A percentile compares a stretch with the other conserved stretches of the same genome.
These are phyloP conservation scores for Xenentodon cancila DNA, from an alignment of 2,797 vertebrate genomes.

Conservation along the genomic window DNA sequence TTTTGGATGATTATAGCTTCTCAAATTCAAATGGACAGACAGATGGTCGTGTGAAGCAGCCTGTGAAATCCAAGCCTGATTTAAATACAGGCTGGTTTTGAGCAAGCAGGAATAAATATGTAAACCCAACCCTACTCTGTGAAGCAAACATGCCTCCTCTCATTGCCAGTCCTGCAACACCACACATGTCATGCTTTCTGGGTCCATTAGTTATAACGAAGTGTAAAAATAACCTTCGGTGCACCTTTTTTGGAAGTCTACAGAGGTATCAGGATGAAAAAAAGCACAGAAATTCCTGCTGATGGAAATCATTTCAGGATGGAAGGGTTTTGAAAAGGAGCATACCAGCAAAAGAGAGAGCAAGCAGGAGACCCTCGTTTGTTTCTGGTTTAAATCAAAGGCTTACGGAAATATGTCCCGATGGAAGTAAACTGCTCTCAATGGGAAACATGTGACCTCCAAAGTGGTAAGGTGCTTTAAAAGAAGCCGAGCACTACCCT, in stretches of 20 bases:
- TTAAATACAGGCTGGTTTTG: conserved; percentile 56
- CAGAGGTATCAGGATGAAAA: conserved; percentile 15
- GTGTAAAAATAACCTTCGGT: conserved; percentile 77
- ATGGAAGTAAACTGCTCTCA: conserved; percentile 80
- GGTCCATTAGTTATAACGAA: conserved; percentile 74
- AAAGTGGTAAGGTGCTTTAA: conserved; percentile 65
- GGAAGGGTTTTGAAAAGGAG: conserved; percentile 50
- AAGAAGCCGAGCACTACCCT: conserved; percentile 42
- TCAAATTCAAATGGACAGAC: conserved; percentile 68
- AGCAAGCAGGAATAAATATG: conserved; percentile 65
- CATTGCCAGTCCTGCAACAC: conserved; percentile 51
- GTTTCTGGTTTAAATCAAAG: conserved; percentile 83
- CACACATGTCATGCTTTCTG: conserved; percentile 70
- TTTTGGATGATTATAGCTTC: conserved; percentile 60
- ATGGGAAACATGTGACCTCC: conserved; percentile 81
- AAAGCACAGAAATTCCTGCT: conserved; percentile 46
- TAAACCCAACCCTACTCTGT: conserved; percentile 61
- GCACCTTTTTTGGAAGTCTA: conserved; percentile 63
- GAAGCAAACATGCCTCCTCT: conserved; percentile 63
- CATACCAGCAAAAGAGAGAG: conserved; percentile 37
- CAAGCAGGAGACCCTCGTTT: conserved; percentile 39
- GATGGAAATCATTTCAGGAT: conserved; percentile 71
- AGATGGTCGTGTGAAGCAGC: conserved; percentile 59
- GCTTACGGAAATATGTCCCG: conserved; percentile 79
- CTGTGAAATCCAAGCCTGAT: conserved; percentile 73